Evolutionary conservation across 2,797 vertebrate species (phyloP), one percentile per base, ranked within the genome.

Genomic region (Muscicapa comitata): DNA sequence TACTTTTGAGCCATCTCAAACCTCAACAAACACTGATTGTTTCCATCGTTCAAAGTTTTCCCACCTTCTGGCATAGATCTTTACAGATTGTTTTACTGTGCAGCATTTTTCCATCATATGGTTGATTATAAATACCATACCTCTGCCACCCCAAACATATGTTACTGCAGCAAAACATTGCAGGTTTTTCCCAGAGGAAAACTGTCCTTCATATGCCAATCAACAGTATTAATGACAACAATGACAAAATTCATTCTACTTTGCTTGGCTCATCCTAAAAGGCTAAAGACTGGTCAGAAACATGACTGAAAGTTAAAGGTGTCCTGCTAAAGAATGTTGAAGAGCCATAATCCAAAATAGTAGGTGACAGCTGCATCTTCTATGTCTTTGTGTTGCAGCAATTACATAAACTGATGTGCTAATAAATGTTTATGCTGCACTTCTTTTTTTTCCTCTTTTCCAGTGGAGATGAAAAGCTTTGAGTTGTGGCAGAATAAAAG

Each of bases 131-230:
- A 92, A 95, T 74, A 81, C 67, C 73, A 86, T 90, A 71, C 42
- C 65, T 33, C 63, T 71, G 38, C 43, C 13, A 6, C 86, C 59
- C 42, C 2, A 29, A 93, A 95, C 90, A 90, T 96, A 96, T 86
- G 85, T 87, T 96, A 71, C 77, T 42, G 37, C 86, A 93, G 74
- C 53, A 95, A 89, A 94, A 88, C 42, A 77, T 68, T 93, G 93
- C 79, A 87, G 62, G 19, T 70, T 90, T 43, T 84, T 92, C 85
- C 94, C 91, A 53, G 63, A 93, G 92, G 88, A 95, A 96, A 94
- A 83, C 7, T 88, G 83, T 91, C 94, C 73, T 97, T 95, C 90
- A 86, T 58, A 58, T 89, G 63, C 71, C 83, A 88, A 88, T 94
- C 83, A 87, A 78, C 55, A 72, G 11, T 43, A 68, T 78, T 94